These are phyloP conservation scores for Eurois occulta DNA, from an alignment of 2,888 invertebrate genomes.

Conservation along the genomic window DNA sequence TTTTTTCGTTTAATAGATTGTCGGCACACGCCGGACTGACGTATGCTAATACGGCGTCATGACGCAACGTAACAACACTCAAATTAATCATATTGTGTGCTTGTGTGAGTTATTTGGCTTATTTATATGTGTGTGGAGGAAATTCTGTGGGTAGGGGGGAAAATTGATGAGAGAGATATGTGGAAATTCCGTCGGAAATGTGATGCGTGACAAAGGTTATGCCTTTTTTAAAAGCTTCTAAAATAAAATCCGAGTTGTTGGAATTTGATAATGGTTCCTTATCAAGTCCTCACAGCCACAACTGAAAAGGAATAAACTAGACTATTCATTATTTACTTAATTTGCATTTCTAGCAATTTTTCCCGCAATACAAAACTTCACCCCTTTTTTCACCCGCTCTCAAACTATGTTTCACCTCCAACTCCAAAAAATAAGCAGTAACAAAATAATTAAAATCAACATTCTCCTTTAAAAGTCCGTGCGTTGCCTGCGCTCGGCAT, in stretches of 20 bases:
- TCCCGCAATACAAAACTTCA: not conserved
- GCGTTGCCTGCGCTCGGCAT: slow-evolving; percentile 44
- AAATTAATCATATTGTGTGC: slow-evolving; percentile 58
- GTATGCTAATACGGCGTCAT: slow-evolving; percentile 60
- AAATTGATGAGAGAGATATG: slow-evolving; percentile 30
- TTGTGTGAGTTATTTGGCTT: slow-evolving; percentile 24
- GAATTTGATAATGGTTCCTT: not conserved
- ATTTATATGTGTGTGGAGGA: slow-evolving; percentile 4
- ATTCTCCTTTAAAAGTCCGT: slow-evolving; percentile 43
- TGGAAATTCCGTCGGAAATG: slow-evolving; percentile 5
- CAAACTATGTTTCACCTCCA: slow-evolving; percentile 8
- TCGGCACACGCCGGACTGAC: slow-evolving; percentile 75
- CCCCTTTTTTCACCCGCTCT: not conserved
- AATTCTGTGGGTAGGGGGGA: slow-evolving; percentile 17
- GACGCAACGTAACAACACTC: slow-evolving; percentile 44
- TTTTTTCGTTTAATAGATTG: slow-evolving; percentile 81
- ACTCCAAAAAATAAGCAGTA: slow-evolving; percentile 26
- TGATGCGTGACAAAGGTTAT: not conserved
- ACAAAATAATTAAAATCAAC: slow-evolving; percentile 55
- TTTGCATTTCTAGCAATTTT: not conserved
- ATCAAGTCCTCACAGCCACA: not conserved
- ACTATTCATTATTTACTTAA: not conserved
- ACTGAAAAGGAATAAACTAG: not conserved
- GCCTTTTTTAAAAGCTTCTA: not conserved
- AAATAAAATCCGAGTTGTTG: not conserved